phyloP scores from a whole-genome alignment of 30 jellyfish, hydroid and myxozoan genomes.

The Pseudorhiza aurosa region DNA sequence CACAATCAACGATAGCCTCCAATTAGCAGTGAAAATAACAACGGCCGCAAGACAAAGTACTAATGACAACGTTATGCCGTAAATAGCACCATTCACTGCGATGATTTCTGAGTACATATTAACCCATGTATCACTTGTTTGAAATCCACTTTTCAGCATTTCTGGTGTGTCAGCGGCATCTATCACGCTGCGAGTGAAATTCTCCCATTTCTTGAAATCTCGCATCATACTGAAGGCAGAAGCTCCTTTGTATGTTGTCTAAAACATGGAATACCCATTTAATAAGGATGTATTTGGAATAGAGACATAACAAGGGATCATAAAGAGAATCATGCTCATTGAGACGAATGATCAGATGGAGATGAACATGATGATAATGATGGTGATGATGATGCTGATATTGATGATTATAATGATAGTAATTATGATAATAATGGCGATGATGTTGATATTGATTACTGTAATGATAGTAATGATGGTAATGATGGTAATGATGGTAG shows the following conservation, averaged over 20 bases:
- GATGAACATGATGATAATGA: neutral
- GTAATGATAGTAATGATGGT: neutral
- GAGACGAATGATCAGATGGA: too few relatives aligned
- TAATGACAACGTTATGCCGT: slow-evolving; percentile 56
- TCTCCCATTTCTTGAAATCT: slow-evolving; percentile 60
- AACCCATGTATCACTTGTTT: slow-evolving; percentile 67
- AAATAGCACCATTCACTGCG: slow-evolving; percentile 71
- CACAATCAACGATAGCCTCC: slow-evolving; percentile 51
- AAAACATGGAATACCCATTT: neutral
- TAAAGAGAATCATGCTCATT: too few relatives aligned
- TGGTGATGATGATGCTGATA: neutral
- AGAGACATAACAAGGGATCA: neutral
- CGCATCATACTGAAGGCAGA: slow-evolving; percentile 54
- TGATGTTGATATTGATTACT: neutral
- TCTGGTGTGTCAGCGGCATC: slow-evolving; percentile 57
- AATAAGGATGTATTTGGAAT: neutral
- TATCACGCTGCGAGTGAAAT: slow-evolving; percentile 43
- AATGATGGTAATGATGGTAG: neutral
- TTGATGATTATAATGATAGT: neutral
- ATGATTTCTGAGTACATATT: slow-evolving; percentile 67
- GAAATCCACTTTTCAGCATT: slow-evolving; percentile 65
- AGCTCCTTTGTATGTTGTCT: slow-evolving; percentile 62
- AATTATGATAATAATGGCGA: neutral
- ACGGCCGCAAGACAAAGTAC: slow-evolving; percentile 65
- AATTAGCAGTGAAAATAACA: slow-evolving; percentile 58